Evolutionary conservation across 2,888 invertebrate genomes (phyloP).

Genomic region (Patella pellucida): DNA sequence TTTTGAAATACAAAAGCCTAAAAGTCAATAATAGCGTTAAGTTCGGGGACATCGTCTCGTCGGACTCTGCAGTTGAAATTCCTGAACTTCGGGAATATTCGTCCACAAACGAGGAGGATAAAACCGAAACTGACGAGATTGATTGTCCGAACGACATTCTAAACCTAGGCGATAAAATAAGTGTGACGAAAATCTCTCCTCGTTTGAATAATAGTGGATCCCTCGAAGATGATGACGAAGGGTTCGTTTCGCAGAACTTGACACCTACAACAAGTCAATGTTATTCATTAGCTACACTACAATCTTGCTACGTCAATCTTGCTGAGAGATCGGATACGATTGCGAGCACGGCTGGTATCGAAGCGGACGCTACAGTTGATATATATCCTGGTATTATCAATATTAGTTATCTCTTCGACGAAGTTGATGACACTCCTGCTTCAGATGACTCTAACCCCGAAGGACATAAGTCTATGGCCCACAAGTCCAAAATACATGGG

Average conservation of each 20-base stretch:
- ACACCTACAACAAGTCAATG: conserved; percentile 29
- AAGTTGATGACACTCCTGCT: not conserved
- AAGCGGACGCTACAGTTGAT: not conserved
- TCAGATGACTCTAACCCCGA: not conserved
- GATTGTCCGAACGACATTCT: too few species aligned
- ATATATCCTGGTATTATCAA: conserved; percentile 15
- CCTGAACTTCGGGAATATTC: too few species aligned
- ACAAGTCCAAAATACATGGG: not conserved
- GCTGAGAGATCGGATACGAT: not conserved
- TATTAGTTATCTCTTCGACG: conserved; percentile 21
- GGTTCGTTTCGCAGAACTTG: conserved; percentile 30
- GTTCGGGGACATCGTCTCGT: too few species aligned
- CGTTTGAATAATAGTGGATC: not conserved
- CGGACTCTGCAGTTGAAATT: too few species aligned
- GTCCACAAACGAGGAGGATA: too few species aligned
- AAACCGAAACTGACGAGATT: too few species aligned
- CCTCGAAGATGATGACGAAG: conserved; percentile 27
- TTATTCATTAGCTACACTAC: conserved; percentile 26
- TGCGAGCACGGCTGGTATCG: conserved; percentile 15
- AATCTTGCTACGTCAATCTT: conserved; percentile 14
- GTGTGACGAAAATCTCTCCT: too few species aligned
- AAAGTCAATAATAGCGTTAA: not conserved
- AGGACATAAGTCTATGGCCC: not conserved
- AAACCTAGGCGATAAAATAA: too few species aligned
- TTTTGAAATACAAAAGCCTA: conserved; percentile 28